phyloP scores from a whole-genome alignment of 35 echinoderm and acorn worm genomes.

The Nesometra sesokonis region DNA sequence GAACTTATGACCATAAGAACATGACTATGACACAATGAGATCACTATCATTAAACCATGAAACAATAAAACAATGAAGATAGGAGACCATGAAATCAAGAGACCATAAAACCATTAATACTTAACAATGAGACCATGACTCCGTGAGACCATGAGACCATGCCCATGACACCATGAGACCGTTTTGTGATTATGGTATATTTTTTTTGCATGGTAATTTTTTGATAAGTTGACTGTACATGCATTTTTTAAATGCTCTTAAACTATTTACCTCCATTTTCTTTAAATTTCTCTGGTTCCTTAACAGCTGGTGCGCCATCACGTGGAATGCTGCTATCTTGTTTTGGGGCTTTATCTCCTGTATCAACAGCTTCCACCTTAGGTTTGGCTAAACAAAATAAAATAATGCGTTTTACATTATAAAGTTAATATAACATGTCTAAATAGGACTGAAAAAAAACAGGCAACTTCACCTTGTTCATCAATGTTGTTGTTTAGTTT shows the following conservation, averaged over 20 bases:
- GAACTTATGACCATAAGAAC: neutral
- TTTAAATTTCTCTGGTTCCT: neutral
- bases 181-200: too few species aligned
- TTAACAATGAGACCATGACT: too few species aligned
- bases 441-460: neutral
- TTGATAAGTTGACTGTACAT: too few species aligned
- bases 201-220: too few species aligned
- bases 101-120: too few species aligned
- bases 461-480: neutral
- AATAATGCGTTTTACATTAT: neutral
- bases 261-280: neutral
- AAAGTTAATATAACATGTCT: neutral
- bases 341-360: neutral
- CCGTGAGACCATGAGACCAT: too few species aligned
- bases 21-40: neutral
- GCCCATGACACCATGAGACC: too few species aligned
- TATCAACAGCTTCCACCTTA: neutral
- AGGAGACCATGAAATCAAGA: too few species aligned
- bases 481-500: too few species aligned
- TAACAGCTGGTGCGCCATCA: neutral
- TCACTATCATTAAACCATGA: neutral
- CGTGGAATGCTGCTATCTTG: constrained; percentile 10
- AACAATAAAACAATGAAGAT: too few species aligned
- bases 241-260: too few species aligned
- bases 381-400: neutral